These are phyloP conservation scores for Phoenicopterus ruber DNA, from an alignment of 2,113 vertebrate genomes.

Conservation along the genomic window DNA sequence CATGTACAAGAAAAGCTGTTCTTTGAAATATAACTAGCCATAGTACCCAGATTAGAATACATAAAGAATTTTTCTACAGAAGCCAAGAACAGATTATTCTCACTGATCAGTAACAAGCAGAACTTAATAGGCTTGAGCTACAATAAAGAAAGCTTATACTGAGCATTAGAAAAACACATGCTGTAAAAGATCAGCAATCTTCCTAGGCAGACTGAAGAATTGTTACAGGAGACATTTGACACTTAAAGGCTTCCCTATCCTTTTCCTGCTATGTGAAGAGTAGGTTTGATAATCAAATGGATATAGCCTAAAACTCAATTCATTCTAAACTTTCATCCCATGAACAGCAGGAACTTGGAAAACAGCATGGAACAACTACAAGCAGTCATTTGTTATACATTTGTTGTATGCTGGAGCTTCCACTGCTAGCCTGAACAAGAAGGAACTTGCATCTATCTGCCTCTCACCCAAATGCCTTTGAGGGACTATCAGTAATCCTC, in stretches of 20 bases:
- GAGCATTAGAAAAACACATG: neutral
- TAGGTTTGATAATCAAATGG: neutral
- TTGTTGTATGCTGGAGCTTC: neutral
- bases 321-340: neutral
- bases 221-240: neutral
- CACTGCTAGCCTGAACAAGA: constrained; percentile 39
- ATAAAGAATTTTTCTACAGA: constrained; percentile 24
- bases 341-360: neutral
- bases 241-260: neutral
- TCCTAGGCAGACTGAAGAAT: neutral
- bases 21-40: neutral
- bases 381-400: neutral
- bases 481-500: constrained; percentile 7
- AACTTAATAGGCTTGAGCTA: constrained; percentile 24
- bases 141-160: neutral
- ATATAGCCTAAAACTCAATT: neutral
- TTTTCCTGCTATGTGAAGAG: neutral
- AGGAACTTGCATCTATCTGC: constrained; percentile 20
- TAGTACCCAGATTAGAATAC: neutral
- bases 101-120: constrained; percentile 4
- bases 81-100: constrained; percentile 49
- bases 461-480: constrained; percentile 53
- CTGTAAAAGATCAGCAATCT: neutral
- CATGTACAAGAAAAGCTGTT: neutral
- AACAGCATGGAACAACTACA: neutral